A percentile compares a stretch with the other conserved stretches of the same genome.
phyloP scores from a whole-genome alignment of 1,140 invertebrate species.

The Varroa destructor region DNA sequence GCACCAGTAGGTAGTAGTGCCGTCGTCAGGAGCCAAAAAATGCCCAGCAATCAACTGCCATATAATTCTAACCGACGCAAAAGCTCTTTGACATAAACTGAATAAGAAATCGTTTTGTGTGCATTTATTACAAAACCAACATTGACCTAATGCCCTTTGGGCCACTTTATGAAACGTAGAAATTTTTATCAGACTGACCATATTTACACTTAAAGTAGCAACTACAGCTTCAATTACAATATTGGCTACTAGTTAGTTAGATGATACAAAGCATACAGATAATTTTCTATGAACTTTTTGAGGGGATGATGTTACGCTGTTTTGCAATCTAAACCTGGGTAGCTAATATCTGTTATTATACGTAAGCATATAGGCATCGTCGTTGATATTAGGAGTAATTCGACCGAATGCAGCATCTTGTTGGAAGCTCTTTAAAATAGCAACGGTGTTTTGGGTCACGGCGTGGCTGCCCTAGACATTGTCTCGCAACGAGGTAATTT shows the following conservation, averaged over 20 bases:
- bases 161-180: too few species aligned
- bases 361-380: too few species aligned
- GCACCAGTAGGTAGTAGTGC: constrained; percentile 30
- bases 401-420: constrained; percentile 18
- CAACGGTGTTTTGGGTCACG: constrained; percentile 49
- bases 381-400: neutral
- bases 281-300: constrained; percentile 12
- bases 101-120: too few species aligned
- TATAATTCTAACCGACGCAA: constrained; percentile 7
- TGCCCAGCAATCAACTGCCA: constrained; percentile 15
- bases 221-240: too few species aligned
- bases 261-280: neutral
- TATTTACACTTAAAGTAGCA: too few species aligned
- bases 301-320: constrained; percentile 44
- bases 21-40: neutral
- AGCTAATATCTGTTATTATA: too few species aligned
- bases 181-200: too few species aligned
- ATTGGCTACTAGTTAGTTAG: too few species aligned
- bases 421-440: neutral
- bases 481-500: constrained; percentile 52
- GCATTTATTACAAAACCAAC: too few species aligned
- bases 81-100: too few species aligned
- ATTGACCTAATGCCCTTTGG: too few species aligned
- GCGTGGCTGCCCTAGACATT: constrained; percentile 60
- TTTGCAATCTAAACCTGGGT: constrained; percentile 38